A percentile compares a stretch with the other conserved stretches of the same genome.
Conservation (phyloP, 2,797 vertebrate genomes). For the Oreochromis mossambicus region DNA sequence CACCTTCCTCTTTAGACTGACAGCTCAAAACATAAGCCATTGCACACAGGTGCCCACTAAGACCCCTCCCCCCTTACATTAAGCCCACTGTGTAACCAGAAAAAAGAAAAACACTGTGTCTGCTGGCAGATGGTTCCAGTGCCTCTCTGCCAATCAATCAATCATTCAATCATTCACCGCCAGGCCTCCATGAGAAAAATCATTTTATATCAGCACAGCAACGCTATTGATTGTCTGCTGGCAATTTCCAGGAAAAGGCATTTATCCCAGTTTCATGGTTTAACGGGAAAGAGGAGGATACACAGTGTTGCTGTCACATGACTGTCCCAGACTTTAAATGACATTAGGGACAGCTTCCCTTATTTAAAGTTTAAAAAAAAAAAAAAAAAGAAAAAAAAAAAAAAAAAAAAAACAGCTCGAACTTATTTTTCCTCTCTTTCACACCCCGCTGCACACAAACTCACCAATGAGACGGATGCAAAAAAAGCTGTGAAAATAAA, state of each 20-base stretch:
- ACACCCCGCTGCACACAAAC: not conserved
- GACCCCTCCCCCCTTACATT: not conserved
- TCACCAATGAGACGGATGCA: not conserved
- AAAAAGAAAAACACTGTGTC: slow-evolving; percentile 8
- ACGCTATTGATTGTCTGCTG: slow-evolving; percentile 43
- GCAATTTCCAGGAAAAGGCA: slow-evolving; percentile 31
- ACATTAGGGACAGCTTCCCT: not conserved
- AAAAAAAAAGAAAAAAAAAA: rapidly evolving
- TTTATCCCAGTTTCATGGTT: slow-evolving; percentile 11
- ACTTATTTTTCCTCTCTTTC: not conserved
- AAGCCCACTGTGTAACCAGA: not conserved
- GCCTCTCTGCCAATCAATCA: not conserved
- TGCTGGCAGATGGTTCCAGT: slow-evolving; percentile 36
- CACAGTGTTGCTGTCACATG: not conserved
- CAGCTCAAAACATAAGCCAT: not conserved
- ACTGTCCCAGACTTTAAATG: slow-evolving; percentile 1
- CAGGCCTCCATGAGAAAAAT: not conserved
- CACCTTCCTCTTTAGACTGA: not conserved
- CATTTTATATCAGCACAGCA: slow-evolving; percentile 42
- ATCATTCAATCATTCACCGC: slow-evolving; percentile 19
- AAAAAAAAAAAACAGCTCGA: not conserved
- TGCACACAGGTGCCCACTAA: not conserved
- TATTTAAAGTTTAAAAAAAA: not conserved
- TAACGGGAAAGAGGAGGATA: not conserved
- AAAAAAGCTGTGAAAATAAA: not conserved